A percentile compares a stretch with the other conserved stretches of the same genome.
These are phyloP conservation scores for Eudyptes chrysolophus DNA, from an alignment of 2,113 vertebrate genomes.

Conservation along the genomic window DNA sequence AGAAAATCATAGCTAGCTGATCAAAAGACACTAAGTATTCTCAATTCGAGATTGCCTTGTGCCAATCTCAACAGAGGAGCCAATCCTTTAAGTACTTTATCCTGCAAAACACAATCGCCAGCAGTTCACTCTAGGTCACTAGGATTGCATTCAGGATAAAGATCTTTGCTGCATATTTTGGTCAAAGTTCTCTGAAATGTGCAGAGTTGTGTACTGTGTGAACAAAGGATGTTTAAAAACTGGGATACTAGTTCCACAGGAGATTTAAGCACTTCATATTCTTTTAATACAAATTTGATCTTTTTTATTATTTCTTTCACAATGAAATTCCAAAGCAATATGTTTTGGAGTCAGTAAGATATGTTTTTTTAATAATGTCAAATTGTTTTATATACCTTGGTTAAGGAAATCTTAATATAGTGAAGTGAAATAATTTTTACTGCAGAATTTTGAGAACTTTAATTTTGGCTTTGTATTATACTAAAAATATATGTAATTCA, in stretches of 20 bases:
- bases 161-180: neutral
- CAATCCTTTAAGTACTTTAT: neutral
- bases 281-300: neutral
- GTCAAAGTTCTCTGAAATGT: neutral
- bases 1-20: neutral
- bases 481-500: neutral
- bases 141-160: neutral
- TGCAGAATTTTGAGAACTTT: neutral
- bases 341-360: neutral
- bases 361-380: neutral
- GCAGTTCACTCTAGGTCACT: neutral
- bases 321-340: neutral
- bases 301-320: neutral
- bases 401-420: neutral
- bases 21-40: neutral
- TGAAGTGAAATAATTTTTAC: neutral
- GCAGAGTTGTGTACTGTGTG: neutral
- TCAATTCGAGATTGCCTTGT: neutral
- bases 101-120: neutral
- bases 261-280: neutral
- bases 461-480: neutral
- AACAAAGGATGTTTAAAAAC: neutral
- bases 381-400: neutral
- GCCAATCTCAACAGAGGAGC: neutral
- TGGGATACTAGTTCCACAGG: neutral